A percentile compares a stretch with the other conserved stretches of the same genome.
Conservation (phyloP, 2,113 vertebrate species). For the Melanotaenia duboulayi region DNA sequence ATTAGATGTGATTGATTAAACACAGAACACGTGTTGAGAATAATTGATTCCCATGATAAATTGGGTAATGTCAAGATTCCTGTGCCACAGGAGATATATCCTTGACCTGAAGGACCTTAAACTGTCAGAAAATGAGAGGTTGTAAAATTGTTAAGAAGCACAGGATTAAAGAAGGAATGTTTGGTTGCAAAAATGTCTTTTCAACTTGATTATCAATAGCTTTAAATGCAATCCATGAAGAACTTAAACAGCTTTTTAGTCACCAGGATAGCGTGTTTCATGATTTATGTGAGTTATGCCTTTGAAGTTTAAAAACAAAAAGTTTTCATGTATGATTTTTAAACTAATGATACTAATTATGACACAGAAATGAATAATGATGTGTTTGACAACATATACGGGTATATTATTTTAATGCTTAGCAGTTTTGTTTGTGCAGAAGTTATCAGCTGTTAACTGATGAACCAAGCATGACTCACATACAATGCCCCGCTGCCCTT, state of each 20-base stretch:
- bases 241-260: no score
- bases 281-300: no score
- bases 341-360: no score
- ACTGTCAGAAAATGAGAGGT: not conserved
- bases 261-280: no score
- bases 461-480: slow-evolving; percentile 32
- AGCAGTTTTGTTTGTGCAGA: slow-evolving; percentile 30
- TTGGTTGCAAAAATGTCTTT: no score
- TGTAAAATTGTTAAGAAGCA: not conserved
- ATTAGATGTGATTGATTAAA: slow-evolving; percentile 54
- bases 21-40: not conserved
- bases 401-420: no score
- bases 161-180: not conserved
- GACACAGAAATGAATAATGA: no score
- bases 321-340: not conserved
- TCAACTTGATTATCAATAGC: no score
- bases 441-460: slow-evolving; percentile 19
- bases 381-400: no score
- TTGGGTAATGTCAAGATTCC: slow-evolving; percentile 27
- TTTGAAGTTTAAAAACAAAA: no score
- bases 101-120: slow-evolving; percentile 20
- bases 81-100: slow-evolving; percentile 8
- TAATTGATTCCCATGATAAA: slow-evolving; percentile 31
- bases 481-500: slow-evolving; percentile 19
- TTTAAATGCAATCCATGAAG: no score